These are phyloP conservation scores for Heliopora coerulea DNA, from an alignment of 92 coral and sea anemone species.

Conservation along the genomic window DNA sequence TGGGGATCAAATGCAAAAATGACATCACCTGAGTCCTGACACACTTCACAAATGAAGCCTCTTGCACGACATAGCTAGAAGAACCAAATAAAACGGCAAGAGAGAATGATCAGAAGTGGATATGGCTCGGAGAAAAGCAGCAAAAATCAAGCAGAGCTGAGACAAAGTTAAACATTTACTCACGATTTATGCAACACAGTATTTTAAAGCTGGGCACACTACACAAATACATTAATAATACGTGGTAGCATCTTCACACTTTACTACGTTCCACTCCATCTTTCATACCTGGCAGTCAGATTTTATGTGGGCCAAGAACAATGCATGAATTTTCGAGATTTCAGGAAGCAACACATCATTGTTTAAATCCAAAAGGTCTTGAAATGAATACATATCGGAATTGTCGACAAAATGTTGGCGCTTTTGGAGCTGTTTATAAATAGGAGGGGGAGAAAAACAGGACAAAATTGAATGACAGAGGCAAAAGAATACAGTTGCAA, in stretches of 20 bases:
- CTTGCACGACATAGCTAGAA: slow-evolving; percentile 83
- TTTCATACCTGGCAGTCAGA: slow-evolving; percentile 93
- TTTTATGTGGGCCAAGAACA: slow-evolving; percentile 94
- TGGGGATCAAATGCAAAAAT: slow-evolving; percentile 96
- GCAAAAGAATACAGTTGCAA: too few species aligned
- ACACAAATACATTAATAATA: too few species aligned
- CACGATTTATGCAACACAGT: too few species aligned
- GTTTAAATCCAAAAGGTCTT: slow-evolving; percentile 83
- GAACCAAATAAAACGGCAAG: background rate
- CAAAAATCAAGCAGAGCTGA: too few species aligned
- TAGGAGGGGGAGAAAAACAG: too few species aligned
- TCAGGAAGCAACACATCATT: slow-evolving; percentile 82
- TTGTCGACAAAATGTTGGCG: slow-evolving; percentile 96
- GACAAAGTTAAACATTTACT: too few species aligned
- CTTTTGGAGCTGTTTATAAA: slow-evolving; percentile 79
- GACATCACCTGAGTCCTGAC: slow-evolving; percentile 69
- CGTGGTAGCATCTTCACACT: too few species aligned
- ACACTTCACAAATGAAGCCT: slow-evolving; percentile 92
- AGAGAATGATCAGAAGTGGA: too few species aligned
- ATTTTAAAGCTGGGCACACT: too few species aligned
- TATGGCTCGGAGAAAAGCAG: too few species aligned
- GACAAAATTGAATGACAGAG: too few species aligned
- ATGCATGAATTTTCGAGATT: slow-evolving; percentile 78
- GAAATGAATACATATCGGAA: slow-evolving; percentile 70
- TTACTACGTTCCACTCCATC: too few species aligned